These are phyloP conservation scores for Pristionchus maxplancki DNA, from an alignment of 2,888 invertebrate genomes.

Conservation along the genomic window DNA sequence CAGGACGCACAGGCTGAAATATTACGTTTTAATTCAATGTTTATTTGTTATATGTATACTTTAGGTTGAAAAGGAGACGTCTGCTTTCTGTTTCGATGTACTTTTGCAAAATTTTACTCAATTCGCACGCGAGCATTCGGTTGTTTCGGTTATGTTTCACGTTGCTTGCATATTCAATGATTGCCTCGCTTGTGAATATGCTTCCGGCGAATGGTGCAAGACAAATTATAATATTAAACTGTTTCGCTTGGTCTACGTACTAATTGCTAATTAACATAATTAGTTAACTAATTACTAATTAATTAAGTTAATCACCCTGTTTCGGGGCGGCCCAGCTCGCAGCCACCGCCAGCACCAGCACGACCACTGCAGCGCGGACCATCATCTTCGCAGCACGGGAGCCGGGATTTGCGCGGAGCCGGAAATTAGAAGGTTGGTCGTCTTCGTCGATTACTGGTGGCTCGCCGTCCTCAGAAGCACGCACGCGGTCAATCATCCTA, in stretches of 20 bases:
- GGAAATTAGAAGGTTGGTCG: constrained; percentile 11
- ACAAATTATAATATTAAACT: no score
- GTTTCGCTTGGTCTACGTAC: no score
- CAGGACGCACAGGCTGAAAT: neutral
- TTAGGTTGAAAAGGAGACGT: no score
- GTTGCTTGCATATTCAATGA: no score
- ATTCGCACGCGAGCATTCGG: no score
- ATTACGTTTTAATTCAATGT: neutral
- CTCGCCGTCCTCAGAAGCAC: neutral
- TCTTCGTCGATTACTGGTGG: neutral
- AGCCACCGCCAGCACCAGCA: neutral
- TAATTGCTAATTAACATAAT: neutral
- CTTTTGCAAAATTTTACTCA: no score
- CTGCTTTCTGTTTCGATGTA: no score
- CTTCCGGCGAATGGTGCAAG: no score
- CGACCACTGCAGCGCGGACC: constrained; percentile 10
- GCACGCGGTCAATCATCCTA: neutral
- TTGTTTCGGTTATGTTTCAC: no score
- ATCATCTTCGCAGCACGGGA: neutral
- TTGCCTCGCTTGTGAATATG: no score
- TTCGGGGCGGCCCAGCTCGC: constrained; percentile 16
- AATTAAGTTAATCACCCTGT: neutral
- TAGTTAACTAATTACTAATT: no score
- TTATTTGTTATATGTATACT: no score
- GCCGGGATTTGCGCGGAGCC: neutral